Evolutionary conservation across 2,797 vertebrate genomes (phyloP), one percentile per base, ranked within the genome.

Genomic region (Scleropages formosus): DNA sequence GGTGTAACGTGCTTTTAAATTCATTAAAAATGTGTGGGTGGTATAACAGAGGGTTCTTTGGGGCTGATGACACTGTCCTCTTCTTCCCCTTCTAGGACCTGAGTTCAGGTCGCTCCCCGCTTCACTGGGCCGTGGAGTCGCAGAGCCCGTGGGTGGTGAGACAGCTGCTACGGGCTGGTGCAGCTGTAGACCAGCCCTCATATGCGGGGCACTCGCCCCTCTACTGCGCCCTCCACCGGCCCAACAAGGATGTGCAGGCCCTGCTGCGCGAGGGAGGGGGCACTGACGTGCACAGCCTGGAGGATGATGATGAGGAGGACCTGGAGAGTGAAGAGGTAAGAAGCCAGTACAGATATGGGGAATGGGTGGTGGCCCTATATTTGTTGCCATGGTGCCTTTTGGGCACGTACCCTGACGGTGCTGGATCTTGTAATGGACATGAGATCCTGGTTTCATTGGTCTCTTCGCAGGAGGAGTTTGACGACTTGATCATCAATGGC

Each of bases 401-500:
- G 31, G 15, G 13, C 53, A n/a, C 18, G 60, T 18, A 39, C 53
- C 27, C 47, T 46, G 1, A 15, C 8, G 7, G 9, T 11, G 18
- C 53, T 56, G 60, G 51, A 39, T 20, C 26, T 8, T 20, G 31
- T 18, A 20, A 8, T 26, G 64, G 7, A 24, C 4, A 1, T 22
- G 1, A 7, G 44, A 15, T 51, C 31, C 24, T 12, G 27, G 31
- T 59, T 26, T 68, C 18, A 13, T n/a, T 53, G 49, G 65, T 44
- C n/a, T 63, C 47, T 58, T 27, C 59, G 9, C 82, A 93, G 92
- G 91, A 89, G 18, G 91, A 91, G 80, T 93, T 93, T 0, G 92
- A 93, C 0, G 92, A 93, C 78, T 89, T 93, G 16, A 78, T 93
- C 79, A 89, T 93, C 74, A 91, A 92, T 78, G 84, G 90, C n/a